These are phyloP conservation scores for Discoglossus pictus DNA, from an alignment of 2,797 vertebrate species.

Conservation along the genomic window DNA sequence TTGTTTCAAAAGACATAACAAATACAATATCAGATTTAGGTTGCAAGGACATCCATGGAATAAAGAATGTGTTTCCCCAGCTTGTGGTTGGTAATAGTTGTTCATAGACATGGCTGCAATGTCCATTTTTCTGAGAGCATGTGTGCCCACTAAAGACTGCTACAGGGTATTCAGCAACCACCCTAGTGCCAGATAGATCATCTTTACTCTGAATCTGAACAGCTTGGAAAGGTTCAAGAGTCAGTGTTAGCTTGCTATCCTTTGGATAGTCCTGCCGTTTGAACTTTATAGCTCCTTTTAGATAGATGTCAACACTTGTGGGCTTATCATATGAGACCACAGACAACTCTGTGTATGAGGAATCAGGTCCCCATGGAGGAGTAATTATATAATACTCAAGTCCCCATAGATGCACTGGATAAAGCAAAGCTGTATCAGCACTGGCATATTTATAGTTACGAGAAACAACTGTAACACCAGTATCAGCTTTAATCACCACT, in stretches of 20 bases:
- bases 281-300: constrained; percentile 54
- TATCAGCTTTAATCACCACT: constrained; percentile 62
- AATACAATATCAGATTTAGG: constrained; percentile 62
- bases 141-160: constrained; percentile 72
- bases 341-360: constrained; percentile 66
- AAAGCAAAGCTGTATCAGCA: constrained; percentile 65
- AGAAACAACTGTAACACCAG: constrained; percentile 63
- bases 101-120: constrained; percentile 75
- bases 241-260: constrained; percentile 53
- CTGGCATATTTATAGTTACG: constrained; percentile 65
- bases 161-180: constrained; percentile 65
- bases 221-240: constrained; percentile 68
- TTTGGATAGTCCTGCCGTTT: constrained; percentile 37
- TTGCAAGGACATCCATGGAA: constrained; percentile 67
- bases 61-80: constrained; percentile 74
- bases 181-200: constrained; percentile 68
- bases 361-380: constrained; percentile 22
- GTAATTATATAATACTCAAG: constrained; percentile 74
- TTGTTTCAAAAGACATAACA: constrained; percentile 67
- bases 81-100: constrained; percentile 71
- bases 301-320: constrained; percentile 62
- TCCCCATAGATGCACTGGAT: constrained; percentile 67
- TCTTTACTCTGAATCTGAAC: constrained; percentile 64
- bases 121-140: constrained; percentile 65
- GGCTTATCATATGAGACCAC: constrained; percentile 66